Percentiles rank a stretch among this genome's conserved stretches.
Evolutionary conservation across 1,140 invertebrate genomes (phyloP).

Genomic region (Drosophila chauvacae): DNA sequence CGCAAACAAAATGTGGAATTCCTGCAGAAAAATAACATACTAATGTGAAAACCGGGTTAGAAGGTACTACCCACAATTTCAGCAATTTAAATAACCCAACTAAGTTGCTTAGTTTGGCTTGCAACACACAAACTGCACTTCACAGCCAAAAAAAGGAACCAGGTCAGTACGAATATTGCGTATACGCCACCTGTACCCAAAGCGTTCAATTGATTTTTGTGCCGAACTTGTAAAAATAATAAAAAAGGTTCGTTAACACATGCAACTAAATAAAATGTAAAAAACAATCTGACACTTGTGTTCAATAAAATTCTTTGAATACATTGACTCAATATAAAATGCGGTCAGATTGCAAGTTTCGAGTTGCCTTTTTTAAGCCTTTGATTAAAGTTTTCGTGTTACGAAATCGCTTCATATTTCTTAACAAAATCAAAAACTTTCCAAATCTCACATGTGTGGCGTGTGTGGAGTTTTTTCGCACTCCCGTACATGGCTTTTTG

Average conservation of each 20-base stretch:
- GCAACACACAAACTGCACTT: constrained; percentile 14
- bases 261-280: not conserved
- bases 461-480: constrained; percentile 10
- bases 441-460: constrained; percentile 13
- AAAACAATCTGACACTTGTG: not conserved
- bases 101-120: constrained; percentile 21
- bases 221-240: not conserved
- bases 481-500: constrained; percentile 29
- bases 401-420: constrained; percentile 6
- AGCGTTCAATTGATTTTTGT: constrained; percentile 41
- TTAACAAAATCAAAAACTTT: constrained; percentile 43
- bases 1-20: constrained; percentile 16
- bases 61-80: too few species aligned
- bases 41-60: not conserved
- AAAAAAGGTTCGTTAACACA: not conserved
- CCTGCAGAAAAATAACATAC: not conserved
- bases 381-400: not conserved
- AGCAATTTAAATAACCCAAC: constrained; percentile 29
- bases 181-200: constrained; percentile 25
- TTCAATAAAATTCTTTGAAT: not conserved
- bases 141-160: constrained; percentile 5
- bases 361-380: not conserved
- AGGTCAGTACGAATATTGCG: constrained; percentile 44
- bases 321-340: constrained; percentile 5
- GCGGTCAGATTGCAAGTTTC: not conserved